phyloP scores from a whole-genome alignment of 1,140 invertebrate genomes.

The Sitophilus oryzae region DNA sequence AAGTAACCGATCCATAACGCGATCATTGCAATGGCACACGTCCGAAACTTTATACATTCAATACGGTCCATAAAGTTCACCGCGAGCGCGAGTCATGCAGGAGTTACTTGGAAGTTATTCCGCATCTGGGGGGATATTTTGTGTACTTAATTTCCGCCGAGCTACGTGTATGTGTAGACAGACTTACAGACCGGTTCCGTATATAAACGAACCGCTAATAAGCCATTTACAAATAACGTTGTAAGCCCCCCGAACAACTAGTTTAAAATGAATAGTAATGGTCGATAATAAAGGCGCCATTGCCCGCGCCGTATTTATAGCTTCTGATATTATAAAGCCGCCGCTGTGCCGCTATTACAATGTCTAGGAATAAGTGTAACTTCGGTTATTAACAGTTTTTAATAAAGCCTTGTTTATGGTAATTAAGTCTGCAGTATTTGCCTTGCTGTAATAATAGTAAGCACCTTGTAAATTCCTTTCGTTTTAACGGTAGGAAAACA shows the following conservation, averaged over 20 bases:
- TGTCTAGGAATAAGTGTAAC: not conserved
- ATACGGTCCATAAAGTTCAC: constrained; percentile 16
- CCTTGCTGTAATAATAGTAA: not conserved
- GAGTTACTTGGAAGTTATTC: constrained; percentile 29
- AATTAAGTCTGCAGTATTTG: not conserved
- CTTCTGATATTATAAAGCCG: not conserved
- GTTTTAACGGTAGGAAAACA: too few relatives aligned
- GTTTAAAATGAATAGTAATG: not conserved
- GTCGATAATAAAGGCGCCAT: not conserved
- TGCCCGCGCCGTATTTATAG: not conserved
- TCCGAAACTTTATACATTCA: constrained; percentile 17
- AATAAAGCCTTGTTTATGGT: not conserved
- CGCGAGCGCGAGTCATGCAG: constrained; percentile 23
- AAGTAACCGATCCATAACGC: not conserved
- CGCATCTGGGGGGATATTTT: constrained; percentile 32
- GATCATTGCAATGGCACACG: constrained; percentile 2
- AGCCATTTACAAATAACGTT: constrained; percentile 22
- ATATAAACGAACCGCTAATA: constrained; percentile 36
- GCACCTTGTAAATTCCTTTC: too few relatives aligned
- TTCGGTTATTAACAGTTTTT: not conserved
- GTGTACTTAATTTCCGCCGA: constrained; percentile 36
- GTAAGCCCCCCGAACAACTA: constrained; percentile 13
- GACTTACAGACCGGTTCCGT: constrained; percentile 33
- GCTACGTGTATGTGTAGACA: constrained; percentile 30
- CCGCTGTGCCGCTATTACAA: not conserved